Evolutionary conservation across 1,140 invertebrate species (phyloP).

Genomic region (Steinernema feltiae): DNA sequence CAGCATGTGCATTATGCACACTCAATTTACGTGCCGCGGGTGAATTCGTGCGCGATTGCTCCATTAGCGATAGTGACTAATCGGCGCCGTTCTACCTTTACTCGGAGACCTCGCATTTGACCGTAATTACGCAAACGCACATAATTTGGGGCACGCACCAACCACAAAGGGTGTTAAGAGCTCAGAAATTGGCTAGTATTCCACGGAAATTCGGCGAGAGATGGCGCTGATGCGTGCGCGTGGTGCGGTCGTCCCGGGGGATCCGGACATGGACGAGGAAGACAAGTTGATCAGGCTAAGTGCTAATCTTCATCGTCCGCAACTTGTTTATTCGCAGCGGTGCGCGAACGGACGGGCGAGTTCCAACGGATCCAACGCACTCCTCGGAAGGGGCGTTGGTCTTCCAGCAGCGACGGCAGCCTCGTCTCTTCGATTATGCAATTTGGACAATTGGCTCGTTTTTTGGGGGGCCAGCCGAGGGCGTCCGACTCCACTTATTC

Average conservation of each 20-base stretch:
- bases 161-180: no score
- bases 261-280: not conserved
- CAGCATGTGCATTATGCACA: not conserved
- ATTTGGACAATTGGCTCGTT: not conserved
- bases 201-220: no score
- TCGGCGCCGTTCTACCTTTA: not conserved
- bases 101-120: not conserved
- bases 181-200: no score
- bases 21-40: no score
- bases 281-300: not conserved
- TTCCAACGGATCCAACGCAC: not conserved
- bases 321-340: constrained; percentile 13
- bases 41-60: no score
- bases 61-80: constrained; percentile 9
- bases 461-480: not conserved
- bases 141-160: not conserved
- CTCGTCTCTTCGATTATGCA: constrained; percentile 3
- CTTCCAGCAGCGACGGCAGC: no score
- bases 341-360: no score
- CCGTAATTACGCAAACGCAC: not conserved
- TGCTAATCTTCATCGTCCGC: not conserved
- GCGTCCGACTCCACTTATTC: no score
- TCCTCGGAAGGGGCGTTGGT: not conserved
- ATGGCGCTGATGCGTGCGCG: no score
- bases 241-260: not conserved